phyloP scores from a whole-genome alignment of 2,888 invertebrate species.

The Tiliacea citrago region DNA sequence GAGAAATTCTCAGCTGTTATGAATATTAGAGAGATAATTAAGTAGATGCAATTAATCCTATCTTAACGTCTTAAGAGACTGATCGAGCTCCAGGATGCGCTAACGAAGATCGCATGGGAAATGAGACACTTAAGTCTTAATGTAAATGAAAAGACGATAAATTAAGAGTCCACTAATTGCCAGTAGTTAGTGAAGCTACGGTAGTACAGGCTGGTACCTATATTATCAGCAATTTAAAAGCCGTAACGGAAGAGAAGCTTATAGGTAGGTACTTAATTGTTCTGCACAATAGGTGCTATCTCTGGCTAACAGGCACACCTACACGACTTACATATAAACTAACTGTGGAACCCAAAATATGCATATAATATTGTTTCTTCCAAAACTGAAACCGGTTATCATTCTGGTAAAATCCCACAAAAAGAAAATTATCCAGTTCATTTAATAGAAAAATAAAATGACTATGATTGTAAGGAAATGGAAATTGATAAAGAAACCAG shows the following conservation, averaged over 20 bases:
- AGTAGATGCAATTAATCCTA: constrained; percentile 24
- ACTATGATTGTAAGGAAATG: constrained; percentile 2
- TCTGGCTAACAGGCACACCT: not conserved
- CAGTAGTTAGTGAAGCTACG: not conserved
- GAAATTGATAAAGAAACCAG: constrained; percentile 36
- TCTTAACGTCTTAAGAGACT: constrained; percentile 6
- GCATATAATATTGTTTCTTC: not conserved
- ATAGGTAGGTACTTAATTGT: not conserved
- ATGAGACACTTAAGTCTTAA: not conserved
- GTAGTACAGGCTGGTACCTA: not conserved
- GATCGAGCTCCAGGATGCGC: not conserved
- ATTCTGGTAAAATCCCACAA: not conserved
- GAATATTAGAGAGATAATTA: constrained; percentile 45
- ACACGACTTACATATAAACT: not conserved
- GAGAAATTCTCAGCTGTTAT: constrained; percentile 36
- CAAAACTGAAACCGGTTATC: not conserved
- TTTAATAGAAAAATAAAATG: constrained; percentile 8
- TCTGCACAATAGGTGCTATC: not conserved
- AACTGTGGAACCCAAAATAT: not conserved
- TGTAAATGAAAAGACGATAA: not conserved
- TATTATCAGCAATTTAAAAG: not conserved
- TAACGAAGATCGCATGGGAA: constrained; percentile 8
- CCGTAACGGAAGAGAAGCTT: not conserved
- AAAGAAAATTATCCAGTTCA: not conserved
- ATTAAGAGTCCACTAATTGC: not conserved